Conservation (phyloP, 2,888 invertebrate species). For the Embidobia sp. region DNA sequence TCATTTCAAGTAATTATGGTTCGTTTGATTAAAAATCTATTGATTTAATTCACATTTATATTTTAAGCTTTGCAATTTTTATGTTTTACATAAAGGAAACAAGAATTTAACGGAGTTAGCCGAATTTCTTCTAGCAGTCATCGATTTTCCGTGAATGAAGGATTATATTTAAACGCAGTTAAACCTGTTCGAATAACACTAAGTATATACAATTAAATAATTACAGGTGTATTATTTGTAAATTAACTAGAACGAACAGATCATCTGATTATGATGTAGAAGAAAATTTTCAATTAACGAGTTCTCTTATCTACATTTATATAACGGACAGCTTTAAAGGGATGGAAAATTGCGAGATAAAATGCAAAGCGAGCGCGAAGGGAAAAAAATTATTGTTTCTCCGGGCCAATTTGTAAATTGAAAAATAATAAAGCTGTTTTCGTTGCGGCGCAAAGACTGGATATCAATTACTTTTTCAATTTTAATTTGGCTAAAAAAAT, state of each 20-base stretch:
- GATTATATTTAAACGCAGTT: no score
- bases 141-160: no score
- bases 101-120: no score
- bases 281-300: slow-evolving; percentile 15
- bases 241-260: slow-evolving; percentile 11
- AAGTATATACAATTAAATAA: background rate
- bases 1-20: no score
- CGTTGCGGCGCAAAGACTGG: background rate
- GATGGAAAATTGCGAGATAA: slow-evolving; percentile 27
- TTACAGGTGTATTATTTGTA: slow-evolving; percentile 1
- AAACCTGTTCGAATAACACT: no score
- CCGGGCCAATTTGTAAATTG: slow-evolving; percentile 40
- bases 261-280: slow-evolving; percentile 24
- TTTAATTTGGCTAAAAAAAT: slow-evolving; percentile 22
- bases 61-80: no score
- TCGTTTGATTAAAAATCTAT: no score
- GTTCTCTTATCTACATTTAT: slow-evolving; percentile 20
- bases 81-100: no score
- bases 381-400: slow-evolving; percentile 42
- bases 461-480: slow-evolving; percentile 48
- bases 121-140: no score
- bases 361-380: slow-evolving; percentile 23
- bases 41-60: no score
- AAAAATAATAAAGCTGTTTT: slow-evolving; percentile 47
- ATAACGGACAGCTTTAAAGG: slow-evolving; percentile 15